These are phyloP conservation scores for Varanus komodoensis DNA, from an alignment of 2,113 vertebrate species.

Conservation along the genomic window DNA sequence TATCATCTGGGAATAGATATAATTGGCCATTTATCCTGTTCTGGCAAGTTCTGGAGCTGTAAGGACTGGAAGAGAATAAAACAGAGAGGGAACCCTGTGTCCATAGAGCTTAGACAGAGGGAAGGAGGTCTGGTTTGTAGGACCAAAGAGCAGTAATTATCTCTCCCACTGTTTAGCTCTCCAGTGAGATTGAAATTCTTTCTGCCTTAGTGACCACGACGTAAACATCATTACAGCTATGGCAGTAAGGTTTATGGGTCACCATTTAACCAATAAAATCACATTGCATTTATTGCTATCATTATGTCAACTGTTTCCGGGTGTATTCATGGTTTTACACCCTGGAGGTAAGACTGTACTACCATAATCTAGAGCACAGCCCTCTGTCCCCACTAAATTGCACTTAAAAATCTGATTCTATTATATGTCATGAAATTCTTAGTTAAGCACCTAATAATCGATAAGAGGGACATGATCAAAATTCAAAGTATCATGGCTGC, in stretches of 20 bases:
- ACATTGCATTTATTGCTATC: too few species aligned
- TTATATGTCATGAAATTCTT: constrained; percentile 50
- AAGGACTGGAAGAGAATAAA: neutral
- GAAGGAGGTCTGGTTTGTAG: neutral
- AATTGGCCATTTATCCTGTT: neutral
- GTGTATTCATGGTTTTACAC: neutral
- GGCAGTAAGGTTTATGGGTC: neutral
- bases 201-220: too few species aligned
- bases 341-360: neutral
- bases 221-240: neutral
- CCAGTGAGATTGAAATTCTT: neutral
- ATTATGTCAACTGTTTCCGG: neutral
- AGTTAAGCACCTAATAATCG: constrained; percentile 15
- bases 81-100: neutral
- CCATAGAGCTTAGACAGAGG: neutral
- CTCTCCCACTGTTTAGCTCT: too few species aligned
- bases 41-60: neutral
- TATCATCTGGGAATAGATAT: neutral
- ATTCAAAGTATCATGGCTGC: constrained; percentile 32
- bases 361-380: neutral
- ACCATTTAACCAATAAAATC: neutral
- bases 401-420: constrained; percentile 10
- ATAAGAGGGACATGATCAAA: constrained; percentile 47
- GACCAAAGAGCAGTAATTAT: neutral
- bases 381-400: constrained; percentile 18